Percentiles rank a stretch among this genome's conserved stretches.
phyloP scores from a whole-genome alignment of 2,113 vertebrate species.

The Mesembrinibis cayennensis region DNA sequence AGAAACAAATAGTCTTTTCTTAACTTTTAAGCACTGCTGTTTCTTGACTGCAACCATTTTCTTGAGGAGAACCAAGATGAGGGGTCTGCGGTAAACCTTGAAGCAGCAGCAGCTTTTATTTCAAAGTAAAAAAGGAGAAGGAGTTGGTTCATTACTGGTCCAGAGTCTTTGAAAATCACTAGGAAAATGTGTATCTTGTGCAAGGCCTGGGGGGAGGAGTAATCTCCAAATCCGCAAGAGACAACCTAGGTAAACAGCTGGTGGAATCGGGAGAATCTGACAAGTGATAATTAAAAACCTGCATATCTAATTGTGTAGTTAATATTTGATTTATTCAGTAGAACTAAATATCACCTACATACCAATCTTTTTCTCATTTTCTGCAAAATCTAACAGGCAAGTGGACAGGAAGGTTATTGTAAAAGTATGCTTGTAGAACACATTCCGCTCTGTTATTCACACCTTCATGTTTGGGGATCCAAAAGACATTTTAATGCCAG shows the following conservation, averaged over 20 bases:
- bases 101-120: neutral
- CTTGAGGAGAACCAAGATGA: neutral
- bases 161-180: neutral
- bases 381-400: neutral
- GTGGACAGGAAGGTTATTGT: neutral
- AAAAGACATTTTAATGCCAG: neutral
- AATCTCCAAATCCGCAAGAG: neutral
- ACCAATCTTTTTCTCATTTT: neutral
- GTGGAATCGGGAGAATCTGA: neutral
- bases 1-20: neutral
- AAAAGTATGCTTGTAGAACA: neutral
- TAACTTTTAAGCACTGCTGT: neutral
- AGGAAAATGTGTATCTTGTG: neutral
- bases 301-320: neutral
- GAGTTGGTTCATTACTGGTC: neutral
- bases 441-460: neutral
- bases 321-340: neutral
- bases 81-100: neutral
- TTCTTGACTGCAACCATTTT: neutral
- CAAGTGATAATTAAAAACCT: slow-evolving; percentile 34
- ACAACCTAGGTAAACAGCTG: slow-evolving; percentile 16
- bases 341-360: neutral
- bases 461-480: neutral
- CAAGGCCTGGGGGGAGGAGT: neutral
- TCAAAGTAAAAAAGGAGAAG: neutral